Conservation (phyloP, 2,888 invertebrate species). For the Halictus ligatus region DNA sequence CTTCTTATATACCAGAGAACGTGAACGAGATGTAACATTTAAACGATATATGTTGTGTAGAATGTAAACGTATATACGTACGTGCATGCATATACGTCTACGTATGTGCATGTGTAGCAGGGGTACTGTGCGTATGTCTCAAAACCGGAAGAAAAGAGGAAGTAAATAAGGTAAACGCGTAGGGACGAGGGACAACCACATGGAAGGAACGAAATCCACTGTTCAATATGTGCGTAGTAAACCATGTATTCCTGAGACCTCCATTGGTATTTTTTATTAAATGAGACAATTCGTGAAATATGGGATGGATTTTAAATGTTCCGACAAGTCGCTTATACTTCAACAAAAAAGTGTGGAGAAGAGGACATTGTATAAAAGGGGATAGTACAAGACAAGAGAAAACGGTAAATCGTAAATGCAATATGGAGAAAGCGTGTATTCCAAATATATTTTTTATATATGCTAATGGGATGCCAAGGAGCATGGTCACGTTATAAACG, state of each 20-base stretch:
- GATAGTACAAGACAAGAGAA: conserved; percentile 78
- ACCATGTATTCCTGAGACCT: conserved; percentile 72
- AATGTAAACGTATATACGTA: not conserved
- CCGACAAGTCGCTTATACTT: conserved; percentile 65
- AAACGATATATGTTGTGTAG: conserved; percentile 23
- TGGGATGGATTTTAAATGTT: conserved; percentile 61
- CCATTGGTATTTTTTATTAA: conserved; percentile 73
- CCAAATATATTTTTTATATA: conserved; percentile 83
- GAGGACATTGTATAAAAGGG: conserved; percentile 67
- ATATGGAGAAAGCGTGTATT: conserved; percentile 82
- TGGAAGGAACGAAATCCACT: conserved; percentile 6
- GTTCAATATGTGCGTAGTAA: conserved; percentile 56
- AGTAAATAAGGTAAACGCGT: conserved; percentile 3
- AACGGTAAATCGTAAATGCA: conserved; percentile 79
- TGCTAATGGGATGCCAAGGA: conserved; percentile 78
- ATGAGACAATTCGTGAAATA: conserved; percentile 33
- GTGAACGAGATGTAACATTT: conserved; percentile 17
- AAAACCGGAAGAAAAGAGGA: conserved; percentile 12
- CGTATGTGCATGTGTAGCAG: conserved; percentile 21
- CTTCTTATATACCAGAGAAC: conserved; percentile 18
- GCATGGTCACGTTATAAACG: conserved; percentile 73
- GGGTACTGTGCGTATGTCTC: conserved; percentile 15
- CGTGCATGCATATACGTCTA: not conserved
- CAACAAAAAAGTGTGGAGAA: conserved; percentile 53
- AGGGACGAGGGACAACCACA: conserved; percentile 8